Evolutionary conservation across 2,888 invertebrate species (phyloP).

Genomic region (Megastigmus dorsalis): DNA sequence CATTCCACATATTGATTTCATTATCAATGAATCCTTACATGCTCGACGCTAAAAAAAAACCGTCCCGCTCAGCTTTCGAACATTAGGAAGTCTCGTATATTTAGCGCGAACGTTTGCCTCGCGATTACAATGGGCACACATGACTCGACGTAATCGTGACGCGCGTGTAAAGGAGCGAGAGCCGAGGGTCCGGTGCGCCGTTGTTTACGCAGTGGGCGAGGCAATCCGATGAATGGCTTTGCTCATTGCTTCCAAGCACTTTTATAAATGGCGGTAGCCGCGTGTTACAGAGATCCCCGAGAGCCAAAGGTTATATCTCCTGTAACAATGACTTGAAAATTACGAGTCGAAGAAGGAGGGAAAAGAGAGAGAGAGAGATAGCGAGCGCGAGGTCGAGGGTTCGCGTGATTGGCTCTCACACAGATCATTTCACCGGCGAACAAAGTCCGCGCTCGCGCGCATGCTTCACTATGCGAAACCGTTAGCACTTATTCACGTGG

Average conservation of each 20-base stretch:
- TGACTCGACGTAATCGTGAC: too few species aligned
- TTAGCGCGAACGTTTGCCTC: neutral
- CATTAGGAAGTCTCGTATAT: too few species aligned
- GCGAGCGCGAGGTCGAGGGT: conserved; percentile 3
- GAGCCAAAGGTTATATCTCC: neutral
- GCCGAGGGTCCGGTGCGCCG: too few species aligned
- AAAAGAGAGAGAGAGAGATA: too few species aligned
- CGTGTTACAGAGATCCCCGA: neutral
- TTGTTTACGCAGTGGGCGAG: conserved; percentile 35
- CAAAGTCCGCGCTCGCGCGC: neutral
- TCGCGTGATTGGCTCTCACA: conserved; percentile 30
- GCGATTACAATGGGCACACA: too few species aligned
- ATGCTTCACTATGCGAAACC: neutral
- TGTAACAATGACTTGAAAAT: conserved; percentile 50
- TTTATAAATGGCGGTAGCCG: conserved; percentile 12
- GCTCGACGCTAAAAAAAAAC: neutral
- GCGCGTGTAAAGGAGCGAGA: too few species aligned
- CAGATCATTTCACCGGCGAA: neutral
- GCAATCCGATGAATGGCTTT: conserved; percentile 18
- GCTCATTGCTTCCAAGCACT: conserved; percentile 6
- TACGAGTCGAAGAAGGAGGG: conserved; percentile 10
- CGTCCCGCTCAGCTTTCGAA: neutral
- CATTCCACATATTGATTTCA: too few species aligned
- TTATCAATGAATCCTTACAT: too few species aligned
- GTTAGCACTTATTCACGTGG: conserved; percentile 11